Evolutionary conservation across 2,797 vertebrate species (phyloP).

Genomic region (Rallus crepitans): DNA sequence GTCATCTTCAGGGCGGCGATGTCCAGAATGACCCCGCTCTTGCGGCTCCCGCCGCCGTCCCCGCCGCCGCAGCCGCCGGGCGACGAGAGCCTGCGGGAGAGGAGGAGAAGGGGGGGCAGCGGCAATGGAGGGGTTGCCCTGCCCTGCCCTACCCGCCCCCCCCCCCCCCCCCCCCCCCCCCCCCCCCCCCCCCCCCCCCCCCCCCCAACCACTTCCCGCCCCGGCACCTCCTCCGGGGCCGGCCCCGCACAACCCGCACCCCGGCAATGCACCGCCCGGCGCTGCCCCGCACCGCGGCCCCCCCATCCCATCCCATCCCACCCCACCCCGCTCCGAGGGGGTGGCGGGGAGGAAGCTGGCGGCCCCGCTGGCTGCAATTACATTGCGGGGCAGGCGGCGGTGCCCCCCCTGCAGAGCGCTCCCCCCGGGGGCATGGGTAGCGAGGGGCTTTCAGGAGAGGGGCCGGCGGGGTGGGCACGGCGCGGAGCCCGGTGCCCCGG

Average conservation of each 20-base stretch:
- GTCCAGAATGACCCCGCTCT: slow-evolving; percentile 87
- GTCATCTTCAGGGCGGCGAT: slow-evolving; percentile 88
- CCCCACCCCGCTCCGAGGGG: not conserved
- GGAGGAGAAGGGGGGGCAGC: not conserved
- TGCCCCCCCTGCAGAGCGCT: slow-evolving; percentile 28
- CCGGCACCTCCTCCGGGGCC: not conserved
- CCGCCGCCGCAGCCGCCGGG: slow-evolving; percentile 62
- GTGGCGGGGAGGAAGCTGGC: not conserved
- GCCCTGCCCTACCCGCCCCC: not conserved
- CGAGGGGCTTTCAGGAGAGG: not conserved
- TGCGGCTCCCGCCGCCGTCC: slow-evolving; percentile 76
- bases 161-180: no score
- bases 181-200: no score
- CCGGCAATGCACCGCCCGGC: not conserved
- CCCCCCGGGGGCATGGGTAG: slow-evolving; percentile 9
- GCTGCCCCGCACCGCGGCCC: not conserved
- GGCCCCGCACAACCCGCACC: not conserved
- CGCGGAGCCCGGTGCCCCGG: not conserved
- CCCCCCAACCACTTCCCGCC: not conserved
- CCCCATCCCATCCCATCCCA: no score
- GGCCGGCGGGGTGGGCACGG: not conserved
- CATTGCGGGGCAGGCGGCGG: slow-evolving; percentile 61
- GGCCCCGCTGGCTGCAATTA: not conserved
- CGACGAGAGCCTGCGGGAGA: slow-evolving; percentile 72
- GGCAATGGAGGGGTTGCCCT: not conserved